Percentiles rank a stretch among this genome's conserved stretches.
phyloP scores from a whole-genome alignment of 2,113 vertebrate species.

The Trematomus loennbergii region DNA sequence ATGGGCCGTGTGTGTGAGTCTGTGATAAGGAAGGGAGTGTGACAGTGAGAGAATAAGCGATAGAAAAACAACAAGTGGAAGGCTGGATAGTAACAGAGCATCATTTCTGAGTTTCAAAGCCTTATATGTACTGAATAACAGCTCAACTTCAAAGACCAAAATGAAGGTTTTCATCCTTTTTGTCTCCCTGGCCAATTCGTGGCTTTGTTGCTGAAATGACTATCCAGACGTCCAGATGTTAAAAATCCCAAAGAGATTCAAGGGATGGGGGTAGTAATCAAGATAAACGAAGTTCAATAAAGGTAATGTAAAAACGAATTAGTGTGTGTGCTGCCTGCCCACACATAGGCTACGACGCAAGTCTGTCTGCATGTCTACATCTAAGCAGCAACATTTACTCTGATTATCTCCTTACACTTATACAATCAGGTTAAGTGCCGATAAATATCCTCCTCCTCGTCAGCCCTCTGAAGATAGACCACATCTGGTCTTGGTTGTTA shows the following conservation, averaged over 20 bases:
- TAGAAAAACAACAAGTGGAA: constrained; percentile 52
- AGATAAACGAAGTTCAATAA: constrained; percentile 45
- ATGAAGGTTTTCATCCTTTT: constrained; percentile 51
- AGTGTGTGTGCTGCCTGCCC: constrained; percentile 20
- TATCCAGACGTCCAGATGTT: constrained; percentile 60
- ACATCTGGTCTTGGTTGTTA: constrained; percentile 75
- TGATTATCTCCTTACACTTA: constrained; percentile 51
- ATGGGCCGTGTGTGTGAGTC: constrained; percentile 33
- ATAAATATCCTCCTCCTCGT: constrained; percentile 46
- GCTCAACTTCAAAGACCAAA: constrained; percentile 33
- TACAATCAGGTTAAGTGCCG: constrained; percentile 50
- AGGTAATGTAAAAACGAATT: constrained; percentile 37
- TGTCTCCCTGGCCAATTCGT: constrained; percentile 57
- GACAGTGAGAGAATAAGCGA: constrained; percentile 46
- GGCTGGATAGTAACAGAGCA: constrained; percentile 23
- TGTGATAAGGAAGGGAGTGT: constrained; percentile 58
- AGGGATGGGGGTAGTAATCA: constrained; percentile 37
- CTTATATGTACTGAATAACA: constrained; percentile 55
- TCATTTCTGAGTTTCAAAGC: constrained; percentile 26
- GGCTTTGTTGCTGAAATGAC: constrained; percentile 43
- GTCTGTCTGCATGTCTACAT: constrained; percentile 41
- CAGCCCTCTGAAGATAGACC: constrained; percentile 43
- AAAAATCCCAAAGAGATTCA: constrained; percentile 56
- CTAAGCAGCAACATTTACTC: constrained; percentile 33
- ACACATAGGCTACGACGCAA: not conserved